Base-by-base conservation (phyloP, 2,888 invertebrate species). In the Epistrophe grossulariae region DNA sequence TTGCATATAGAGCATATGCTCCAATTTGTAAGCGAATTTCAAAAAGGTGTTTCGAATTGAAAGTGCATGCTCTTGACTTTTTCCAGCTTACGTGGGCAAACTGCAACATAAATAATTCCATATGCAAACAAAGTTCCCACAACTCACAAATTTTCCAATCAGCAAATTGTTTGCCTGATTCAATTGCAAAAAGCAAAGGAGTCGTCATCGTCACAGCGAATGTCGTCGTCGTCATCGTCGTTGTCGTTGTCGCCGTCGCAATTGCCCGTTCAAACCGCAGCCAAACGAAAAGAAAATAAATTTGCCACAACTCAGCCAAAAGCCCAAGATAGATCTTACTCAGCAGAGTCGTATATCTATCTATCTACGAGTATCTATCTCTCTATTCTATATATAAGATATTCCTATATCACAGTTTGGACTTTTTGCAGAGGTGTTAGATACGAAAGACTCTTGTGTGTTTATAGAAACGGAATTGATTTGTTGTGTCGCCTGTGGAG, bases 41-140 rank as follows among this genome's bases (percentile, higher is more conserved):
- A 9, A 77, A 81, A 70, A 40, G 31, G 35, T 70, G 64, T 79
- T 57, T 73, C 50, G 50, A 81, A 43, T 68, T 78, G 59, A 85
- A 82, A 78, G 82, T 85, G 85, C 85, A 82, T 85, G 82, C 82
- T 85, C 85, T 85, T 78, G 82, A 85, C 77, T 85, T 84, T 72
- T 64, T 68, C 17, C 45, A 72, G 62, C 57, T 62, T 17, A 48
- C 55, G 72, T 84, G 77, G 77, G 81, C 77, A 70, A 62, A 79
- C 55, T 60, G 73, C 73, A 85, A 70, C 77, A 78, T 73, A 78
- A 73, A 64, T 77, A 85, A 50, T 81, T 81, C 60, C 24, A 72
- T 80, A 66, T 66, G 50, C 71, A 60, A 40, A 76, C 77, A 77
- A 48, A 84, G 35, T 81, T 84, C 81, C 59, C 72, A 80, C 76